Percentiles rank a stretch among this genome's conserved stretches.
Conservation (phyloP, 2,888 invertebrate species). For the Hymenopus coronatus region DNA sequence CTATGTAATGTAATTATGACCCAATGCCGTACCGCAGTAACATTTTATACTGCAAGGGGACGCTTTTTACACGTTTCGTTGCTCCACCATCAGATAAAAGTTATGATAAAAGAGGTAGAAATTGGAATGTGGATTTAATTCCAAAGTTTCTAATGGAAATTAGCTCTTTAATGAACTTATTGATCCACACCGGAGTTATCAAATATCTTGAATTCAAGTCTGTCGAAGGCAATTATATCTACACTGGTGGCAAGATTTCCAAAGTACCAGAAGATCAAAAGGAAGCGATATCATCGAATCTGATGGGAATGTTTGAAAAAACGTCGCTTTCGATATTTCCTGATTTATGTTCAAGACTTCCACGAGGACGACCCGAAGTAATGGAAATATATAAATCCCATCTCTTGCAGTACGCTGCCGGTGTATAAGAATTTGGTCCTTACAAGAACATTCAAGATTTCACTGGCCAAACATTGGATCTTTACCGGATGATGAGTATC, state of each 20-base stretch:
- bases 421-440: conserved; percentile 92
- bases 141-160: conserved; percentile 99
- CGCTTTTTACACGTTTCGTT: conserved; percentile 84
- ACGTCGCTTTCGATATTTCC: conserved; percentile 93
- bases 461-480: conserved; percentile 95
- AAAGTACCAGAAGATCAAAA: conserved; percentile 99
- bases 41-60: no score
- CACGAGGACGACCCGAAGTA: conserved; percentile 87
- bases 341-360: conserved; percentile 93
- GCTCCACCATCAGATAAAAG: conserved; percentile 77
- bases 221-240: conserved; percentile 97
- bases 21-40: no score
- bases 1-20: no score
- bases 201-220: conserved; percentile 98
- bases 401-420: conserved; percentile 77
- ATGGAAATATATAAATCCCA: conserved; percentile 93
- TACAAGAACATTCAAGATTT: conserved; percentile 98
- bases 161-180: conserved; percentile 90
- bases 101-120: conserved; percentile 87
- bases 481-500: conserved; percentile 91
- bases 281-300: conserved; percentile 91
- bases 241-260: conserved; percentile 94
- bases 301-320: conserved; percentile 99
- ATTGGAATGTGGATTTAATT: conserved; percentile 99
- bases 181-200: conserved; percentile 98